phyloP scores from a whole-genome alignment of 2,888 invertebrate genomes.

The Cephonodes hylas region DNA sequence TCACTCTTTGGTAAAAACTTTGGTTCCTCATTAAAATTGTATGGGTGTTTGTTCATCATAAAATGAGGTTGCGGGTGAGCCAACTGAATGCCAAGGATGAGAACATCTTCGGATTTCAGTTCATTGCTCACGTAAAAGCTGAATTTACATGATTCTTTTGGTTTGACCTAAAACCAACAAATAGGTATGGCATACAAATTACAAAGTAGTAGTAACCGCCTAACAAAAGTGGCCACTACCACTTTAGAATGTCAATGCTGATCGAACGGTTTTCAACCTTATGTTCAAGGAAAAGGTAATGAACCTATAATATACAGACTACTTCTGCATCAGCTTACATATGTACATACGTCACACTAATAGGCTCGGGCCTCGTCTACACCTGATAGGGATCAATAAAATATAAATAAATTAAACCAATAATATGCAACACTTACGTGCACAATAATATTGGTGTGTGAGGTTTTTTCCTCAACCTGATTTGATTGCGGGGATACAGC shows the following conservation, averaged over 20 bases:
- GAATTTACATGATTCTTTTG: conserved; percentile 47
- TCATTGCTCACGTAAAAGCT: conserved; percentile 51
- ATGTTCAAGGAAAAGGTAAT: no score
- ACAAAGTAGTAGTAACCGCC: no score
- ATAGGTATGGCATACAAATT: no score
- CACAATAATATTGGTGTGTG: conserved; percentile 45
- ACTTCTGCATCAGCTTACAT: no score
- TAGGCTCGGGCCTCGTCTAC: no score
- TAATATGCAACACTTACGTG: conserved; percentile 37
- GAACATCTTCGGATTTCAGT: conserved; percentile 45
- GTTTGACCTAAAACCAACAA: conserved; percentile 47
- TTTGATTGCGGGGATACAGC: conserved; percentile 30
- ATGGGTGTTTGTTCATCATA: conserved; percentile 45
- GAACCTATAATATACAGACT: no score
- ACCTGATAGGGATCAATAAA: no score
- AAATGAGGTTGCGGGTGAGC: conserved; percentile 61
- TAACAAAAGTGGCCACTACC: no score
- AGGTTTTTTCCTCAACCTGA: conserved; percentile 30
- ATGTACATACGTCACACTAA: no score
- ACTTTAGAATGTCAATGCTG: no score
- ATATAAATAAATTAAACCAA: not conserved
- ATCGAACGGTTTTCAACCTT: no score
- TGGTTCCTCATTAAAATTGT: conserved; percentile 45
- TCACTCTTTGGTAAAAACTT: conserved; percentile 46
- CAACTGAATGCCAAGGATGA: conserved; percentile 52